Percentiles rank a stretch among this genome's conserved stretches.
phyloP scores from a whole-genome alignment of 2,113 vertebrate genomes.

The Notothenia coriiceps region DNA sequence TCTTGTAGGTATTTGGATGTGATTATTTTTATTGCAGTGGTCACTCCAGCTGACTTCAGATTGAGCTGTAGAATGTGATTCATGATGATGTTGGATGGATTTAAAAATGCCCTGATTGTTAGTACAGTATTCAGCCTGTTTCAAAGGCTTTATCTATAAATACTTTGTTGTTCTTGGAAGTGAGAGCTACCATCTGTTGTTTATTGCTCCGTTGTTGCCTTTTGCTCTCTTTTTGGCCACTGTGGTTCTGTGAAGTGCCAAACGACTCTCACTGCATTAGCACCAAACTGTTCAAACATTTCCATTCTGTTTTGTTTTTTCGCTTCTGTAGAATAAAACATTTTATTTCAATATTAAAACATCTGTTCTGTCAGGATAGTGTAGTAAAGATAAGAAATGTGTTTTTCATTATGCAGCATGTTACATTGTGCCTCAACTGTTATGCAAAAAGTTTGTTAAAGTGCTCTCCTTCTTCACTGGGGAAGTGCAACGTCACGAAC shows the following conservation, averaged over 20 bases:
- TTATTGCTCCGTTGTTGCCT: constrained; percentile 53
- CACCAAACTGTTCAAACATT: constrained; percentile 35
- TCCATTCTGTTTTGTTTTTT: constrained; percentile 1
- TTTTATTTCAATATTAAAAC: background rate
- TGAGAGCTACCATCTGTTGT: constrained; percentile 66
- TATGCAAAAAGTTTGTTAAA: constrained; percentile 33
- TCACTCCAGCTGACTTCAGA: background rate
- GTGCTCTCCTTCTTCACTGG: constrained; percentile 27
- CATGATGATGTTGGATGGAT: constrained; percentile 29
- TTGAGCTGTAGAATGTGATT: constrained; percentile 14
- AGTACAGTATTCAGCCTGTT: constrained; percentile 13
- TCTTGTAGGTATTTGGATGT: constrained; percentile 9
- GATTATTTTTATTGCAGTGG: background rate
- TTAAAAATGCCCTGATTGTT: constrained; percentile 34
- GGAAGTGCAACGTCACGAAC: constrained; percentile 17
- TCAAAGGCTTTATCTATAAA: constrained; percentile 47
- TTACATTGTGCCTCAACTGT: constrained; percentile 13
- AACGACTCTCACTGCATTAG: constrained; percentile 39
- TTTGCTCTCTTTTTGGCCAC: constrained; percentile 44
- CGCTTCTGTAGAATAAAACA: background rate
- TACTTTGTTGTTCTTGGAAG: constrained; percentile 56
- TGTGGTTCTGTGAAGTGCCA: constrained; percentile 23
- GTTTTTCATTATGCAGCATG: constrained; percentile 15
- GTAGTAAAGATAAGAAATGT: background rate
- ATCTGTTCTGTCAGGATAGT: background rate